These are phyloP conservation scores for Holocentrus rufus DNA, from an alignment of 2,797 vertebrate genomes.

Conservation along the genomic window DNA sequence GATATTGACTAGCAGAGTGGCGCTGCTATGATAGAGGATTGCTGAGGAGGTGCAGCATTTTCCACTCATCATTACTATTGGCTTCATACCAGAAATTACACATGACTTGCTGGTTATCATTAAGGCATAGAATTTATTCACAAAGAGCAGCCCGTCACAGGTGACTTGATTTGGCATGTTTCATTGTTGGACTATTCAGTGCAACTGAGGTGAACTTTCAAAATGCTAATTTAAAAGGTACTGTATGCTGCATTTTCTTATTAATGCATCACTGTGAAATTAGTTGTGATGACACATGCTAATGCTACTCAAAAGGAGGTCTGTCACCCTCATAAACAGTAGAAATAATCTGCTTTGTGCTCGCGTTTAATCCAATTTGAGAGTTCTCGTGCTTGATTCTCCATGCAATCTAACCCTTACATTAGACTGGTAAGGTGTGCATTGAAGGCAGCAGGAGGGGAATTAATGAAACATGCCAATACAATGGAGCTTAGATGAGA, in stretches of 20 bases:
- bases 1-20: conserved; percentile 39
- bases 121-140: conserved; percentile 43
- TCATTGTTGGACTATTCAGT: conserved; percentile 16
- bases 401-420: neutral
- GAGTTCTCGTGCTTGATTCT: neutral
- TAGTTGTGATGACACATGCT: neutral
- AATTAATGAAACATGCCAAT: neutral
- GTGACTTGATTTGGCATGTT: conserved; percentile 35
- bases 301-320: neutral
- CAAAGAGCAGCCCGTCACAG: conserved; percentile 10
- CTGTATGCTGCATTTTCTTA: neutral
- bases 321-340: neutral
- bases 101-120: conserved; percentile 22
- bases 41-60: conserved; percentile 4
- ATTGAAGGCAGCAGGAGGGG: neutral
- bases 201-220: conserved; percentile 14
- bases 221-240: conserved; percentile 9
- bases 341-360: neutral
- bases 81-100: conserved; percentile 55
- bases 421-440: neutral
- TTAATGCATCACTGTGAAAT: conserved; percentile 4
- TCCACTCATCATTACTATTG: conserved; percentile 45
- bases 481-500: too few species aligned
- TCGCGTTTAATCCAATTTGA: neutral
- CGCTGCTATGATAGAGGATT: conserved; percentile 47